phyloP scores from a whole-genome alignment of 2,113 vertebrate species.

The Cynocephalus volans region DNA sequence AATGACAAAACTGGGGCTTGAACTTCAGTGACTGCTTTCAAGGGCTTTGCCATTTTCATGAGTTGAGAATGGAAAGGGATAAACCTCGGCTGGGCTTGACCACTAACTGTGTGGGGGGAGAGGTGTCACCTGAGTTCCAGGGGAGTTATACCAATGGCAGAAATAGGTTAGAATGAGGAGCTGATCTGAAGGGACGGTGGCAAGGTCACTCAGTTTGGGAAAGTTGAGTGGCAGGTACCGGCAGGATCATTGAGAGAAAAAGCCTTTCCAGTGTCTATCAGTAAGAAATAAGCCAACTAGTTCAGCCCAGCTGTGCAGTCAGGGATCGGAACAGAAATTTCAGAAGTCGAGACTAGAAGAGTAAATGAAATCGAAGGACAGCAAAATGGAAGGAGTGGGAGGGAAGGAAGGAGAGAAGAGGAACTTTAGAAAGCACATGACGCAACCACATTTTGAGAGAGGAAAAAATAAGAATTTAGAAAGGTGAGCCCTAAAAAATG shows the following conservation, averaged over 20 bases:
- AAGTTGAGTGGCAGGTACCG: too few species aligned
- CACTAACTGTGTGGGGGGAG: background rate
- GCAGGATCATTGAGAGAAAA: background rate
- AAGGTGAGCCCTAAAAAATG: background rate
- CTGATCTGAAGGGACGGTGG: background rate
- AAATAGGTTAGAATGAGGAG: background rate
- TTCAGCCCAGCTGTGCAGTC: background rate
- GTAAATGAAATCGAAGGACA: background rate
- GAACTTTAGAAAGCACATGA: background rate
- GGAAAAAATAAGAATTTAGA: background rate
- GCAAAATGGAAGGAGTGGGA: background rate
- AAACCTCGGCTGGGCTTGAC: background rate
- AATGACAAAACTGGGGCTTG: background rate
- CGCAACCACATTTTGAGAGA: background rate
- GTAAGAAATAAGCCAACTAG: background rate
- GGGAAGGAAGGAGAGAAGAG: background rate
- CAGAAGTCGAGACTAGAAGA: background rate
- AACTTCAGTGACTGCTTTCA: background rate
- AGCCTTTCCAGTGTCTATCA: background rate
- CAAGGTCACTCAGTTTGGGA: background rate
- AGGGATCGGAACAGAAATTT: background rate
- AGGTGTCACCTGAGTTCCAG: background rate
- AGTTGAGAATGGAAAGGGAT: background rate
- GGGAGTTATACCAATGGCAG: background rate
- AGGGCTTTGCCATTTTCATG: background rate